phyloP scores from a whole-genome alignment of 2,113 vertebrate species.

The Dicrurus megarhynchus region DNA sequence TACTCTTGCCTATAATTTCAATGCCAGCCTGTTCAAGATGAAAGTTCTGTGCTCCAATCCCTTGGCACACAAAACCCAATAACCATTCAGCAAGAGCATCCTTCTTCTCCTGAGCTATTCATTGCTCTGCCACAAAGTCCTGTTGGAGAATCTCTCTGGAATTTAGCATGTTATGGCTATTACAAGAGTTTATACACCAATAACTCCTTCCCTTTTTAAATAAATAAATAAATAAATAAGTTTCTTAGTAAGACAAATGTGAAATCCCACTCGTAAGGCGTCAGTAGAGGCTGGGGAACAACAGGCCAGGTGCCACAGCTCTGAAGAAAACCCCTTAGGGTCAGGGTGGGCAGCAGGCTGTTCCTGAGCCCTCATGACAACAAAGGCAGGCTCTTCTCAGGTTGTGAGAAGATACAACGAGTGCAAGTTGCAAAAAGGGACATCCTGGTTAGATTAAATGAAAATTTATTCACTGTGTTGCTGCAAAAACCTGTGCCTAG shows the following conservation, averaged over 20 bases:
- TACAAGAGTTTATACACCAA: not conserved
- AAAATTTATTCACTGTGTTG: not conserved
- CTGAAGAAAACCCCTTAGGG: not conserved
- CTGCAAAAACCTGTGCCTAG: accelerated
- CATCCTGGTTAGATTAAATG: not conserved
- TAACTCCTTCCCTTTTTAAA: not conserved
- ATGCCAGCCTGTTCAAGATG: not conserved
- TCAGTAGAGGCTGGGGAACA: not conserved
- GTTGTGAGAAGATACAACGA: accelerated
- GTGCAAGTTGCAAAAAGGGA: not conserved
- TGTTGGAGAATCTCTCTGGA: not conserved
- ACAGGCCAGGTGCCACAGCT: not conserved
- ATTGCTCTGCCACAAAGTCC: not conserved
- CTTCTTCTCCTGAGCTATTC: not conserved
- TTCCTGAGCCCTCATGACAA: not conserved
- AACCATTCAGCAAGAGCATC: not conserved
- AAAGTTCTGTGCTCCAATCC: no score
- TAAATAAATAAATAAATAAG: not conserved
- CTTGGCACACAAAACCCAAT: not conserved
- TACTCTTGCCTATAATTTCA: not conserved
- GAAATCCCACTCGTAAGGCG: not conserved
- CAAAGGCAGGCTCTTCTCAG: not conserved
- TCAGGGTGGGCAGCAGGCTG: not conserved
- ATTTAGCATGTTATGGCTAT: accelerated
- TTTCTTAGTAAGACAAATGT: not conserved